Conservation (phyloP, 2,797 vertebrate species). For the Acipenser oxyrinchus region DNA sequence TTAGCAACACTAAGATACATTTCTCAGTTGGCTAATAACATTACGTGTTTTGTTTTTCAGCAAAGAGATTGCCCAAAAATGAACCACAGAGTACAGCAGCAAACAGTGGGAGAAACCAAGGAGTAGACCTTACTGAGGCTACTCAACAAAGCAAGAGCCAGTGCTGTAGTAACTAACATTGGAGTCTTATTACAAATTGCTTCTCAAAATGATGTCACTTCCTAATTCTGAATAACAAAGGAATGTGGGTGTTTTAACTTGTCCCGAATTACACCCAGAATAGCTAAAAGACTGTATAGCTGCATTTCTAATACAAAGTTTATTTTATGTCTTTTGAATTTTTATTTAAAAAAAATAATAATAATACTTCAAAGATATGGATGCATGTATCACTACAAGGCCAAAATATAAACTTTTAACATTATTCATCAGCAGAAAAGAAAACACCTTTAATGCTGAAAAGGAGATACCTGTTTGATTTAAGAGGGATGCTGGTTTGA, state of each 20-base stretch:
- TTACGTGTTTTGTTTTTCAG: conserved; percentile 42
- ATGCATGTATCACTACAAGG: conserved; percentile 89
- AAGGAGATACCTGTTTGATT: conserved; percentile 2
- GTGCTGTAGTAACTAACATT: conserved; percentile 90
- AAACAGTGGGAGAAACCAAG: conserved; percentile 75
- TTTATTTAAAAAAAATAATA: conserved; percentile 52
- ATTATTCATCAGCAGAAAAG: conserved; percentile 35
- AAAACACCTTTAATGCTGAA: conserved; percentile 32
- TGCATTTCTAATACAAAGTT: conserved; percentile 84
- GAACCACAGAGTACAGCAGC: conserved; percentile 79
- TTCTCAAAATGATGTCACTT: conserved; percentile 54
- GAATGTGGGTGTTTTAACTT: conserved; percentile 63
- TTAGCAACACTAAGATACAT: not conserved
- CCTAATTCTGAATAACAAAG: conserved; percentile 72
- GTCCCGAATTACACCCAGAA: conserved; percentile 72
- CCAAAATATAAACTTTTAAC: conserved; percentile 54
- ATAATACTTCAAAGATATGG: conserved; percentile 63
- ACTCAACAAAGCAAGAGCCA: conserved; percentile 82
- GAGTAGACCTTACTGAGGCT: conserved; percentile 91
- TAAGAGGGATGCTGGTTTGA: conserved; percentile 11
- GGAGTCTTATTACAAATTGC: conserved; percentile 45
- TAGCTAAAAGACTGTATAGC: conserved; percentile 86
- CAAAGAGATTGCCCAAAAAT: conserved; percentile 95
- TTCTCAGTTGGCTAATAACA: too few relatives aligned
- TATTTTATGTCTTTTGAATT: conserved; percentile 65